Evolutionary conservation across 2,797 vertebrate genomes (phyloP).

Genomic region (Tangara arthus): DNA sequence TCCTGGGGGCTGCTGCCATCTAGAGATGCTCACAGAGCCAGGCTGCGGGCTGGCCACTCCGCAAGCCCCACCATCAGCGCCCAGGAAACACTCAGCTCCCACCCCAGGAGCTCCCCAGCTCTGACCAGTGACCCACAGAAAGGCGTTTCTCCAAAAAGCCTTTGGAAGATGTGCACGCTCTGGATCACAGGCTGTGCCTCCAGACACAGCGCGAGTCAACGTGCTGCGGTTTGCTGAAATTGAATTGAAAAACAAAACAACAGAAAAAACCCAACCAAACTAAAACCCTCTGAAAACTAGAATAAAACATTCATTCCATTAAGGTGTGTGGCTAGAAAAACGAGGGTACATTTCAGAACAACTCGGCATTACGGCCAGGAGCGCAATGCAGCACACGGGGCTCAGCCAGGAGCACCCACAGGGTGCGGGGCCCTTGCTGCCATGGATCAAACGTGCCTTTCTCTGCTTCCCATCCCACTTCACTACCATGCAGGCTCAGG

Average conservation of each 20-base stretch:
- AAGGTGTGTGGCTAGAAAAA: neutral
- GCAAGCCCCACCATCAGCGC: neutral
- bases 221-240: neutral
- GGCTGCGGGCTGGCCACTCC: neutral
- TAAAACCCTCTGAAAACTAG: neutral
- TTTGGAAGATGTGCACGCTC: fast-evolving
- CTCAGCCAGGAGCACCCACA: neutral
- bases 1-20: conserved; percentile 62
- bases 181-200: neutral
- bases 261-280: neutral
- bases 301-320: neutral
- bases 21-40: conserved; percentile 20
- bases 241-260: neutral
- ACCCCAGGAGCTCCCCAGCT: neutral
- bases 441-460: fast-evolving
- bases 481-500: fast-evolving
- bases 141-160: neutral
- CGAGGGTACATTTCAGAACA: neutral
- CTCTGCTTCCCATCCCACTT: neutral
- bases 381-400: neutral
- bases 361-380: neutral
- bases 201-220: fast-evolving
- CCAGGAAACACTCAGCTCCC: neutral
- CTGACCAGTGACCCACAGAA: neutral
- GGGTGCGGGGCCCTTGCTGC: neutral